Base-by-base conservation (phyloP, 1,140 invertebrate species). In the Acromyrmex echinatior region DNA sequence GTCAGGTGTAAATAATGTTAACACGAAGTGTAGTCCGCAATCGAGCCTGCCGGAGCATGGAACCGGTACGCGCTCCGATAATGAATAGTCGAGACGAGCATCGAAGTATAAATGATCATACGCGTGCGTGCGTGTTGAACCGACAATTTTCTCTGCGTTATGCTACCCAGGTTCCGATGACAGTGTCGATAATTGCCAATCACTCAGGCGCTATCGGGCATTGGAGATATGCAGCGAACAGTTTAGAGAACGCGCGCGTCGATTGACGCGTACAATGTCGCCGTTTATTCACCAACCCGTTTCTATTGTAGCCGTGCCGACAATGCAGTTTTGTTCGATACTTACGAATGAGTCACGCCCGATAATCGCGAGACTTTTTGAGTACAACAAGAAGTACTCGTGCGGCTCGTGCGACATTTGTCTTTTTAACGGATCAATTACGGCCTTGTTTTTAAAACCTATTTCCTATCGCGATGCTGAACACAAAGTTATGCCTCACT, bases 131-230 rank as follows among this genome's bases (percentile, higher is more conserved):
- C 18, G 49, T 18, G 56, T 56, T 66, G 76, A 73, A 51, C 65
- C 78, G 88, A 76, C 79, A 73, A 85, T 90, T 90, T 90, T 90
- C 86, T 85, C 58, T 39, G 45, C 58, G 79, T 45, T 53, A 62
- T 14, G 45, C 80, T 77, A 76, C 77, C 63, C 81, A 71, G 79
- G 56, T n/a, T 58, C 28, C 56, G 66, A 63, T 70, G 87, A 88
- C 90, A 90, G 90, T 80, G 71, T 70, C 90, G 90, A 91, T 91
- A 88, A 91, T 91, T 91, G 90, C 82, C 89, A 88, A 90, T 91
- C 90, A 86, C 82, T 88, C 89, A 86, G 10, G 14, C 68, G 18
- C 53, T 77, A 90, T 90, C 89, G 62, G 58, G 49, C 66, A 79
- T 74, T 87, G 73, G 86, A 88, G 79, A 87, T 90, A 90, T 21